These are phyloP conservation scores for Pammene fasciana DNA, from an alignment of 2,888 invertebrate species.

Conservation along the genomic window DNA sequence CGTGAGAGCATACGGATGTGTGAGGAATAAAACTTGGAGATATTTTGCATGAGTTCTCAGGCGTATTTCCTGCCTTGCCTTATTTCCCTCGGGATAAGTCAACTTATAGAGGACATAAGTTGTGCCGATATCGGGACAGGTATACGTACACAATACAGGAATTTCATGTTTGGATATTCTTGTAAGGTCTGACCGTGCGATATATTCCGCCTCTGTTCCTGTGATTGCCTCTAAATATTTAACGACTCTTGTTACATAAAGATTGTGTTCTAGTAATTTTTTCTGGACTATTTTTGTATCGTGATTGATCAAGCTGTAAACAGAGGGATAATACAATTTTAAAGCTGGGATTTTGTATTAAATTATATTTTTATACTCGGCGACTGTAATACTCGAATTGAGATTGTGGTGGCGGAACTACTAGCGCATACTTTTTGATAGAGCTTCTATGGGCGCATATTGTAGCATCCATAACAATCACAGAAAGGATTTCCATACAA, in stretches of 20 bases:
- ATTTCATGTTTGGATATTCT: conserved; percentile 35
- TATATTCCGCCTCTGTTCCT: conserved; percentile 7
- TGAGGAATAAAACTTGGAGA: conserved; percentile 61
- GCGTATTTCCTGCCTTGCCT: conserved; percentile 75
- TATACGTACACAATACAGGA: conserved; percentile 48
- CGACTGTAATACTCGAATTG: too few relatives aligned
- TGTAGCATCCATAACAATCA: too few relatives aligned
- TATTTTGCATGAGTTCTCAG: conserved; percentile 73
- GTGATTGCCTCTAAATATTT: conserved; percentile 25
- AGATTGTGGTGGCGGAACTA: too few relatives aligned
- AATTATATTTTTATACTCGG: too few relatives aligned
- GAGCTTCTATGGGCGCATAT: too few relatives aligned
- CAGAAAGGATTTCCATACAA: too few relatives aligned
- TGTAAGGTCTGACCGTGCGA: conserved; percentile 3
- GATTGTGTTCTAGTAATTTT: not conserved
- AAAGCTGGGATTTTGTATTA: not conserved
- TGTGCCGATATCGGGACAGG: conserved; percentile 62
- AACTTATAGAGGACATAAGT: conserved; percentile 78
- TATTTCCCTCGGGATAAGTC: conserved; percentile 80
- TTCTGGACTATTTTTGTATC: not conserved
- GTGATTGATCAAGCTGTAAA: not conserved
- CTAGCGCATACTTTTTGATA: too few relatives aligned
- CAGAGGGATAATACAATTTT: not conserved
- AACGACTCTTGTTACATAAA: not conserved
- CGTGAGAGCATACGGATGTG: conserved; percentile 34